A percentile compares a stretch with the other conserved stretches of the same genome.
Conservation (phyloP, 2,797 vertebrate genomes). For the Onychomys leucogaster region DNA sequence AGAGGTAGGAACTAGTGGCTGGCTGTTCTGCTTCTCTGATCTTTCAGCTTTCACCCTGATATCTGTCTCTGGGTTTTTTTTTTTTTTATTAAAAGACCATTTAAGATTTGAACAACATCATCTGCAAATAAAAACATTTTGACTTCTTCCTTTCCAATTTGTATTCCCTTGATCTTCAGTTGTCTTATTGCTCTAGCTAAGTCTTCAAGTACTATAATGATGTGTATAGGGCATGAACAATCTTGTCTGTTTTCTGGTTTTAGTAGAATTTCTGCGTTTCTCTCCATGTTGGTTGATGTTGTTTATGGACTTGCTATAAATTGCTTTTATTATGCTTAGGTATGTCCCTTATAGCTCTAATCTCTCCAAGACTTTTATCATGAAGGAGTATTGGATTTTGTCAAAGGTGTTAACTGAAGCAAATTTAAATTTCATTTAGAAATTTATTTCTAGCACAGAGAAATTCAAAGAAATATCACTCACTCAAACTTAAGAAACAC, state of each 20-base stretch:
- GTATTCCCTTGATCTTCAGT: neutral
- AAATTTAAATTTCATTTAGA: neutral
- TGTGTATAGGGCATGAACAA: neutral
- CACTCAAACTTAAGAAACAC: neutral
- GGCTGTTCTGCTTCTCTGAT: too few relatives aligned
- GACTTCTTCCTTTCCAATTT: neutral
- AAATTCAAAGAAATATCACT: conserved; percentile 1
- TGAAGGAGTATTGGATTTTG: neutral
- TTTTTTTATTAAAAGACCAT: too few relatives aligned
- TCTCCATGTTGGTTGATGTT: neutral
- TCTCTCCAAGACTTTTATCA: neutral
- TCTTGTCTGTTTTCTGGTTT: neutral
- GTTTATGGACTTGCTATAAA: neutral
- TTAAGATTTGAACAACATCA: too few relatives aligned
- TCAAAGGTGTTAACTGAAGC: neutral
- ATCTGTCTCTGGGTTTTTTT: too few relatives aligned
- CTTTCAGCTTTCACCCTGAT: too few relatives aligned
- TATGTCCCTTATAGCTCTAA: neutral
- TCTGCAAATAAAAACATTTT: too few relatives aligned
- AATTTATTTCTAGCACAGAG: conserved; percentile 37
- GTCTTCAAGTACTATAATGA: neutral
- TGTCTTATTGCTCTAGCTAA: neutral
- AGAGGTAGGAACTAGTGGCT: too few relatives aligned
- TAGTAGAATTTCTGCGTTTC: neutral
- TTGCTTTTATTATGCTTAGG: neutral